Evolutionary conservation across 1,140 invertebrate species (phyloP).

Genomic region (Musca vetustissima): DNA sequence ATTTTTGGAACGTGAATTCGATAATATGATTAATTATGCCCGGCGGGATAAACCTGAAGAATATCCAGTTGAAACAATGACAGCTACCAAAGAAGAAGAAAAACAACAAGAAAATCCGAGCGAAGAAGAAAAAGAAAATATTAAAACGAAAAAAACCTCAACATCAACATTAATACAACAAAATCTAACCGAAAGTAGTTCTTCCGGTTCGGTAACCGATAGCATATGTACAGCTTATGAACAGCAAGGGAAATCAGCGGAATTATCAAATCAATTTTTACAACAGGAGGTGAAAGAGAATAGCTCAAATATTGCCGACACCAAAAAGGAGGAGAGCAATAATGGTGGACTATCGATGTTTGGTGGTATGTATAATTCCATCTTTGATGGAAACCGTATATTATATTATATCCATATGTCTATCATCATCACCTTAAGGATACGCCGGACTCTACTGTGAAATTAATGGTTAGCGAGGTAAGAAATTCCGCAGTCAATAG

Average conservation of each 20-base stretch:
- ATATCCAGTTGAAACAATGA: not conserved
- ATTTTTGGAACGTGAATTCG: constrained; percentile 43
- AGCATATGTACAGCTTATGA: constrained; percentile 66
- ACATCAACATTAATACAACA: constrained; percentile 7
- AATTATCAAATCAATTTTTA: not conserved
- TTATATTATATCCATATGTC: not conserved
- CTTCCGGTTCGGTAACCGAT: constrained; percentile 65
- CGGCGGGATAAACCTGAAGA: constrained; percentile 3
- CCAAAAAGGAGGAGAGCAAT: constrained; percentile 36
- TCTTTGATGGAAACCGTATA: too few relatives aligned
- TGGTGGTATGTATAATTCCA: constrained; percentile 40
- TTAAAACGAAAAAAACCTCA: constrained; percentile 6
- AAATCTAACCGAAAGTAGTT: constrained; percentile 64
- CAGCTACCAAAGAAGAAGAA: not conserved
- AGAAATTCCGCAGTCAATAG: too few relatives aligned
- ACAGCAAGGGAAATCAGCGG: constrained; percentile 41
- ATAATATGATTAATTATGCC: constrained; percentile 11
- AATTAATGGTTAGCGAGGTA: too few relatives aligned
- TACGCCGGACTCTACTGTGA: too few relatives aligned
- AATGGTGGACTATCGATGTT: constrained; percentile 37
- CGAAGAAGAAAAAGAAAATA: not conserved
- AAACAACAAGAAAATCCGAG: not conserved
- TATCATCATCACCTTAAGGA: too few relatives aligned
- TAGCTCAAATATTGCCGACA: not conserved
- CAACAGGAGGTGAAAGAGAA: constrained; percentile 1